Evolutionary conservation across 1,140 invertebrate species (phyloP), one percentile per base, ranked within the genome.

Genomic region (Brachionus sp.): DNA sequence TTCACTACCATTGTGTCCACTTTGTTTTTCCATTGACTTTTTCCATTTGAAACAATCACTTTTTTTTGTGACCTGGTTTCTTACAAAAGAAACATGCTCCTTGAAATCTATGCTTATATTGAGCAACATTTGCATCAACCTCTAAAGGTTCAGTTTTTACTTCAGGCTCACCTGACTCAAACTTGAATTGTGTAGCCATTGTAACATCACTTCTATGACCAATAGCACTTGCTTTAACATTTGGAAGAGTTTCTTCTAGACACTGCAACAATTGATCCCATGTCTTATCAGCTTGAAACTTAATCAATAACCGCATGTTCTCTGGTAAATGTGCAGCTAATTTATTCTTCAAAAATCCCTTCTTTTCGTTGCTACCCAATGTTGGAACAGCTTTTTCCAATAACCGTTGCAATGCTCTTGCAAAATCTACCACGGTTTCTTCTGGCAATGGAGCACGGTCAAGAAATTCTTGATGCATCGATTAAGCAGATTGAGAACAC

Each of bases 401-500:
- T 37, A 70, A 19, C 10, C 35, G 29, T 70, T 70, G 66, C 35
- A 70, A 70, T 19, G 66, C 66, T 70, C 35, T 70, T 19, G 66
- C 66, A 70, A 70, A 70, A 37, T 70, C 66, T 16, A 70, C 66
- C 5, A 70, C 66, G n/a, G 66, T 70, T 70, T 70, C 66, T n/a
- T 70, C 35, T 42, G 66, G 66, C n/a, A 70, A 39, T 35, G 66
- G 66, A 7, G 66, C 35, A 37, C 66, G 29, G 3, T 70, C 66
- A 70, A 70, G 66, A 70, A 70, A 70, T 19, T 70, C 35, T 37
- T 70, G 29, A 39, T 70, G 66, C 66, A 70, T 37, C n/a, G 29
- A 33, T 39, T 70, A 29, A 37, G 66, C 66, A 16, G 66, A 70
- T 70, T 70, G 66, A 70, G 29, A 37, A 19, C 66, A 70, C 16